These are phyloP conservation scores for Spheniscus mendiculus DNA, from an alignment of 2,113 vertebrate genomes.

Conservation along the genomic window DNA sequence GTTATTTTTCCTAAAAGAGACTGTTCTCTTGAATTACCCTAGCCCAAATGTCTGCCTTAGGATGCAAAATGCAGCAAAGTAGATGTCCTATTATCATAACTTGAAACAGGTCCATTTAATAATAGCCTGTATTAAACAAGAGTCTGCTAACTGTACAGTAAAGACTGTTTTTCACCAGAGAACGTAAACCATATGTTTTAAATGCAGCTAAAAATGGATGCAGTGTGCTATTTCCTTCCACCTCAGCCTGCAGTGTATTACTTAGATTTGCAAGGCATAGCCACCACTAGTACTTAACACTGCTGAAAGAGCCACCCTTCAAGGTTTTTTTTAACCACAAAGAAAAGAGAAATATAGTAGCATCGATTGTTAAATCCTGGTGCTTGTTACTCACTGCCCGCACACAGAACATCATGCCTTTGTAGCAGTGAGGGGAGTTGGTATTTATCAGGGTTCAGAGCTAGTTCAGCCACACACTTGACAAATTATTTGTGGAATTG, in stretches of 20 bases:
- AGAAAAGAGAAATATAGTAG: slow-evolving; percentile 77
- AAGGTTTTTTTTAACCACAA: slow-evolving; percentile 70
- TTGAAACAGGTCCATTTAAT: slow-evolving; percentile 55
- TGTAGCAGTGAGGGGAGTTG: slow-evolving; percentile 77
- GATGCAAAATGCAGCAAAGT: not conserved
- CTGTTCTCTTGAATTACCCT: slow-evolving; percentile 20
- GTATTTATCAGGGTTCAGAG: slow-evolving; percentile 94
- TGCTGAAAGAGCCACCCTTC: slow-evolving; percentile 55
- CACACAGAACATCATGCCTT: slow-evolving; percentile 72
- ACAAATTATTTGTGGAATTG: slow-evolving; percentile 99
- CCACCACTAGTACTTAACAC: slow-evolving; percentile 18
- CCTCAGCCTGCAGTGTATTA: not conserved
- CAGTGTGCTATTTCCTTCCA: slow-evolving; percentile 17
- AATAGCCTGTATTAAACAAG: slow-evolving; percentile 57
- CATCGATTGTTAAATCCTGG: slow-evolving; percentile 79
- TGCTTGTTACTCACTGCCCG: slow-evolving; percentile 72
- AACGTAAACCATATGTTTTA: slow-evolving; percentile 15
- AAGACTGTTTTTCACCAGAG: slow-evolving; percentile 5
- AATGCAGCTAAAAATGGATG: not conserved
- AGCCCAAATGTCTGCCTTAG: not conserved
- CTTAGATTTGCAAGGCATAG: slow-evolving; percentile 10
- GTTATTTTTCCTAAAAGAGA: slow-evolving; percentile 22
- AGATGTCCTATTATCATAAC: slow-evolving; percentile 38
- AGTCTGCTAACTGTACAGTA: slow-evolving; percentile 49
- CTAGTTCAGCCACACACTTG: slow-evolving; percentile 96